These are phyloP conservation scores for Riptortus pedestris DNA, from an alignment of 1,140 invertebrate genomes.

Conservation along the genomic window DNA sequence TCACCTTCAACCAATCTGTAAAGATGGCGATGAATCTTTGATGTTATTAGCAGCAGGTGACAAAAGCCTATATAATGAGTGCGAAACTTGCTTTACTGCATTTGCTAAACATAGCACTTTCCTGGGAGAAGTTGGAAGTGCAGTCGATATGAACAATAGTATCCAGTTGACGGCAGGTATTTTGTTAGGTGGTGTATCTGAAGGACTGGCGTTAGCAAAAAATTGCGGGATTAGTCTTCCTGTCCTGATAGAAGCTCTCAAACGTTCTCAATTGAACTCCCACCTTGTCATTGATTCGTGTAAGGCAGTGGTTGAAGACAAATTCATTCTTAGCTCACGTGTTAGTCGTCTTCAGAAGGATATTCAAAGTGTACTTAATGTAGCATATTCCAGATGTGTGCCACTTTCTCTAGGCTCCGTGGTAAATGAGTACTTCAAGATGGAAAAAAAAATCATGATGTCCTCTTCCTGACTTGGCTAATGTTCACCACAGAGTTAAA, in stretches of 20 bases:
- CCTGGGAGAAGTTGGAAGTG: slow-evolving; percentile 71
- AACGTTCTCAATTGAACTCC: slow-evolving; percentile 69
- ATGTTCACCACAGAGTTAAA: slow-evolving; percentile 86
- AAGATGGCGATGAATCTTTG: slow-evolving; percentile 61
- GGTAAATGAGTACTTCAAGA: slow-evolving; percentile 92
- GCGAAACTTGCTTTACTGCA: slow-evolving; percentile 71
- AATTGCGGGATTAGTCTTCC: slow-evolving; percentile 77
- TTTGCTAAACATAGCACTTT: slow-evolving; percentile 3
- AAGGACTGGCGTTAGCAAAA: slow-evolving; percentile 86
- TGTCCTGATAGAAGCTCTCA: slow-evolving; percentile 81
- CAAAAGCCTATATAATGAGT: slow-evolving; percentile 77
- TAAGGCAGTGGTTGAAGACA: slow-evolving; percentile 68
- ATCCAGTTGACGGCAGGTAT: slow-evolving; percentile 79
- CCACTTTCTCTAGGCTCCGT: slow-evolving; percentile 80
- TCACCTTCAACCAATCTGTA: slow-evolving; percentile 71
- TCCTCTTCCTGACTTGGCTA: slow-evolving; percentile 80
- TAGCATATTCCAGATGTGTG: slow-evolving; percentile 82
- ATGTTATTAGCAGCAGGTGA: slow-evolving; percentile 84
- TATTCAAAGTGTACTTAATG: slow-evolving; percentile 68
- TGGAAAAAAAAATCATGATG: slow-evolving; percentile 86
- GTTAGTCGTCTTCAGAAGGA: slow-evolving; percentile 92
- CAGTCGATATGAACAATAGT: slow-evolving; percentile 89
- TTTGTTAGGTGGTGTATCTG: slow-evolving; percentile 75
- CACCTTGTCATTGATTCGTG: slow-evolving; percentile 77
- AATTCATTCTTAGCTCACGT: slow-evolving; percentile 66